These are phyloP conservation scores for Phthorimaea operculella DNA, from an alignment of 1,140 invertebrate species.

Conservation along the genomic window DNA sequence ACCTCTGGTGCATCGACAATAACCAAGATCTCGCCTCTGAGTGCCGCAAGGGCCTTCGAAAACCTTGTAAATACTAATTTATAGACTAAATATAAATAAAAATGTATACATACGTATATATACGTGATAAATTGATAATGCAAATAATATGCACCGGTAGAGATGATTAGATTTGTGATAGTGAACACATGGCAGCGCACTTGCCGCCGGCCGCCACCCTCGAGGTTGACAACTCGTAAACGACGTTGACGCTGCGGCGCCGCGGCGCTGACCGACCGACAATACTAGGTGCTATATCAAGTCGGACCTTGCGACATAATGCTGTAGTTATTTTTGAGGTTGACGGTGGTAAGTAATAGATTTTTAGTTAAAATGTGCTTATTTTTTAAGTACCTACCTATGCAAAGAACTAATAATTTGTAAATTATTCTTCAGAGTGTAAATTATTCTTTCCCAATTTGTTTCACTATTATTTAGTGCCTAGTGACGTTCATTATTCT, in stretches of 20 bases:
- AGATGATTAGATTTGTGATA: constrained; percentile 64
- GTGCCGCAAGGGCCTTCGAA: constrained; percentile 36
- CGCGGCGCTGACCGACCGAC: constrained; percentile 53
- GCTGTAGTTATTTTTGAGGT: constrained; percentile 52
- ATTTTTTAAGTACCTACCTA: constrained; percentile 58
- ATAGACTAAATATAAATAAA: constrained; percentile 28
- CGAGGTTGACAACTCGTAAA: constrained; percentile 48
- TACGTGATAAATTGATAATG: constrained; percentile 45
- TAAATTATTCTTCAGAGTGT: constrained; percentile 58
- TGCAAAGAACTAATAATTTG: constrained; percentile 48
- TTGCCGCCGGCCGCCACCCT: constrained; percentile 13
- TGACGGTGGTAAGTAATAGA: constrained; percentile 53
- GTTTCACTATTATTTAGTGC: constrained; percentile 48
- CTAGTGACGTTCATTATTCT: constrained; percentile 60
- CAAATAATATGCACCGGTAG: constrained; percentile 60
- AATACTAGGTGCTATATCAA: constrained; percentile 65
- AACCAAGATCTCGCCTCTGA: constrained; percentile 44
- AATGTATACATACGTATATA: constrained; percentile 61
- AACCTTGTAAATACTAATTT: constrained; percentile 48
- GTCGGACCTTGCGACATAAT: constrained; percentile 58
- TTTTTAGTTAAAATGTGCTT: constrained; percentile 55
- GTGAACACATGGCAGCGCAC: constrained; percentile 37
- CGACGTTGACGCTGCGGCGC: constrained; percentile 12
- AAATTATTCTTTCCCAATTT: constrained; percentile 59
- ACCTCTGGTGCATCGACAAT: constrained; percentile 59